Base-by-base conservation (phyloP, 1,140 invertebrate species). In the Drosophila pandora region DNA sequence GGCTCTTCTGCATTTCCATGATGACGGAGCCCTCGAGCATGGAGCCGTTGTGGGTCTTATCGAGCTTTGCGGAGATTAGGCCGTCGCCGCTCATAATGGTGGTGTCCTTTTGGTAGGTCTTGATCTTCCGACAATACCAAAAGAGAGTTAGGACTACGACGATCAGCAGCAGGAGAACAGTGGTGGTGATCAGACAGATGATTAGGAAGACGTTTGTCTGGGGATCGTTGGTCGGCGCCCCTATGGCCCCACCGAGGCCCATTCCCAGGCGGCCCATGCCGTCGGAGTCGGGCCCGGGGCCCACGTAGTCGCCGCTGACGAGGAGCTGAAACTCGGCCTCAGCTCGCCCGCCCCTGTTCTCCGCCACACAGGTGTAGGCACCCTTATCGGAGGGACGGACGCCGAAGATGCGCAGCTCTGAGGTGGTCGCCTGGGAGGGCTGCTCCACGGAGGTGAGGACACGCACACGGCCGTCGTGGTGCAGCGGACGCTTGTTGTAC, bases 331-430 rank as follows among this genome's bases (percentile, higher is more conserved):
- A 90, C 53, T 92, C 90, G 94, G 96, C 59, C 93, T 94, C 95
- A 37, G 96, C 95, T 7, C 95, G 94, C 0, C 97, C 98, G 1
- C 96, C 97, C 0, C 94, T 93, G 92, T 97, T 99, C 58, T 95
- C 95, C 0, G 97, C 97, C 5, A 96, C 93, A 79, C 97, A 99
- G n/a, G 95, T 94, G 90, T 98, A 99, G 52, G 96, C 95, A 0
- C 97, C 98, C 77, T 95, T 94, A 91, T 99, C 97, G 7, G 95
- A 94, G 13, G 93, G 92, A 6, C 93, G 93, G 0, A 96, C 94
- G 49, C 96, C 94, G 0, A 94, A 92, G 25, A 97, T 95, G 1
- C 96, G 97, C 30, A 97, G 91, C 92, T 97, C 91, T 2, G 91
- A 91, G 21, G 79, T 85, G 12, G 89, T 67, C 9, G 74, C 65